A percentile compares a stretch with the other conserved stretches of the same genome.
Conservation (phyloP, 2,797 vertebrate genomes). For the Stomatorhinus walkeri region DNA sequence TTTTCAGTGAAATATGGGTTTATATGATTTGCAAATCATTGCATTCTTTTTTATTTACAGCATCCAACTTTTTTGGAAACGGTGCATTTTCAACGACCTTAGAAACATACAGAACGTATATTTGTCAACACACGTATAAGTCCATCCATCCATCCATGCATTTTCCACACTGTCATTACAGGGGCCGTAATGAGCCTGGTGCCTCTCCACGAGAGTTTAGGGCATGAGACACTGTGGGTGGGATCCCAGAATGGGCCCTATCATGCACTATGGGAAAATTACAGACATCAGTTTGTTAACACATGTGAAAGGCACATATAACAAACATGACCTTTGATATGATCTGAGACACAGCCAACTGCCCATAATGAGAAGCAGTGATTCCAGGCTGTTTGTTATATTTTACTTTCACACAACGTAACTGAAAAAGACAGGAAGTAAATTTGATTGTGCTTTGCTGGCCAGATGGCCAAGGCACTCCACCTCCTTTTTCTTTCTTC, state of each 20-base stretch:
- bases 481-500: constrained; percentile 18
- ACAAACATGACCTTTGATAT: not conserved
- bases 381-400: not conserved
- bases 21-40: not conserved
- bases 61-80: not conserved
- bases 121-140: not conserved
- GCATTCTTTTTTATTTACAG: not conserved
- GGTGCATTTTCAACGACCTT: not conserved
- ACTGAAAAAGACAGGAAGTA: constrained; percentile 25
- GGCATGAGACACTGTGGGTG: not conserved
- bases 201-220: not conserved
- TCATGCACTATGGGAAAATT: not conserved
- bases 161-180: not conserved
- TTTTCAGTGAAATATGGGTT: not conserved
- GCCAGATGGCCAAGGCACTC: constrained; percentile 3
- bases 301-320: not conserved
- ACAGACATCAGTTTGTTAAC: not conserved
- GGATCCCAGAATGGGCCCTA: not conserved
- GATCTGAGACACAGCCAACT: not conserved
- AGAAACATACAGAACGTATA: not conserved
- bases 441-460: constrained; percentile 21
- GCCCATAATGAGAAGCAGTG: not conserved
- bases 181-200: not conserved
- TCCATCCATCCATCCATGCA: not conserved
- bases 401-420: constrained; percentile 34